Evolutionary conservation across 2,113 vertebrate genomes (phyloP).

Genomic region (Oenanthe melanoleuca): DNA sequence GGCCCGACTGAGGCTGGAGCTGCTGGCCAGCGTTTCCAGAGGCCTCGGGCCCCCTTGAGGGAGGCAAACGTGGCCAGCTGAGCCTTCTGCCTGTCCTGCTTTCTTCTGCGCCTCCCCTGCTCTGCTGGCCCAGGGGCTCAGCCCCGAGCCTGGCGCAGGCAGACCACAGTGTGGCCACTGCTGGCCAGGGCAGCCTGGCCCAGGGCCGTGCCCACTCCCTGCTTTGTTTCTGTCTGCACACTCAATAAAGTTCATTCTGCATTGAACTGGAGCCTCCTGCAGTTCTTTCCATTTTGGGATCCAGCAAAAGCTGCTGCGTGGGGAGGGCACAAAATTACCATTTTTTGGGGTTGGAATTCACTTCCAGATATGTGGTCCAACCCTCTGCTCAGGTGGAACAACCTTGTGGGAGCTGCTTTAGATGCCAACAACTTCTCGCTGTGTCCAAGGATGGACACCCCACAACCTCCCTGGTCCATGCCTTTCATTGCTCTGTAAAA

Average conservation of each 20-base stretch:
- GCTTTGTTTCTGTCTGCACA: background rate
- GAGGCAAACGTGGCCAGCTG: background rate
- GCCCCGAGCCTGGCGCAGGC: background rate
- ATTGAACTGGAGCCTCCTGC: background rate
- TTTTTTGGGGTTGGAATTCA: too few relatives aligned
- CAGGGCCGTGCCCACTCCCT: background rate
- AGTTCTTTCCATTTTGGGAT: too few relatives aligned
- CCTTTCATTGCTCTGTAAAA: too few relatives aligned
- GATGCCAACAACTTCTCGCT: too few relatives aligned
- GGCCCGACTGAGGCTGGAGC: background rate
- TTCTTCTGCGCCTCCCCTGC: background rate
- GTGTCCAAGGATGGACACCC: too few relatives aligned
- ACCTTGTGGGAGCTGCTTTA: too few relatives aligned
- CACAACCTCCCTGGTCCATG: too few relatives aligned
- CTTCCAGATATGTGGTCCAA: too few relatives aligned
- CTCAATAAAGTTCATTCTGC: background rate
- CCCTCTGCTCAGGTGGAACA: too few relatives aligned
- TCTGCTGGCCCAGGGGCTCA: background rate
- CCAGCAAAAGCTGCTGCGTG: too few relatives aligned
- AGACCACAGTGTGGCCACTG: background rate
- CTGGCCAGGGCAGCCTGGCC: background rate
- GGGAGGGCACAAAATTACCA: too few relatives aligned
- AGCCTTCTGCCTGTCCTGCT: background rate
- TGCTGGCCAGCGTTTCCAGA: background rate
- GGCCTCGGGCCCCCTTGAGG: background rate